These are phyloP conservation scores for Collichthys lucidus DNA, from an alignment of 2,113 vertebrate species.

Conservation along the genomic window DNA sequence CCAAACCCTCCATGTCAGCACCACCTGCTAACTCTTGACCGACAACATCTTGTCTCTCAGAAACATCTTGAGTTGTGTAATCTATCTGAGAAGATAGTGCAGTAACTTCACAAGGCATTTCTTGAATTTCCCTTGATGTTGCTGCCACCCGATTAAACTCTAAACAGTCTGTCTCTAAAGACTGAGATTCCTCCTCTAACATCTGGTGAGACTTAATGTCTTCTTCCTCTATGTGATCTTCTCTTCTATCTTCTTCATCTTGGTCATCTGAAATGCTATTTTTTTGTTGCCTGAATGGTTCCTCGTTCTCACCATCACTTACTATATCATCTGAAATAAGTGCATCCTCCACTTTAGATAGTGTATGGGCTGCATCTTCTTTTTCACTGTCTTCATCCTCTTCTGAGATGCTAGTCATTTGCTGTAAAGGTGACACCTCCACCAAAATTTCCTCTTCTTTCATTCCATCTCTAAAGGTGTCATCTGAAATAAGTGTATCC, in stretches of 20 bases:
- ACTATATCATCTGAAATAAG: background rate
- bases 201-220: background rate
- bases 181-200: background rate
- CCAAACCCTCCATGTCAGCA: background rate
- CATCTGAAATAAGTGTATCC: background rate
- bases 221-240: background rate
- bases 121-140: background rate
- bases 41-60: background rate
- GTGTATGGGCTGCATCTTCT: background rate
- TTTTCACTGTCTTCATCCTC: background rate
- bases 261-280: background rate
- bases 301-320: background rate
- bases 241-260: background rate
- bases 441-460: no score
- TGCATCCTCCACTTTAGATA: background rate
- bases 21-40: background rate
- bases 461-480: background rate
- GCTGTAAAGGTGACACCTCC: background rate
- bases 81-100: background rate
- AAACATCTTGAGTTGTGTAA: background rate
- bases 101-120: constrained; percentile 5
- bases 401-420: background rate
- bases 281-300: background rate
- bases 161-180: constrained; percentile 3
- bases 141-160: background rate